A percentile compares a stretch with the other conserved stretches of the same genome.
These are phyloP conservation scores for Rachycentron canadum DNA, from an alignment of 2,797 vertebrate species.

Conservation along the genomic window DNA sequence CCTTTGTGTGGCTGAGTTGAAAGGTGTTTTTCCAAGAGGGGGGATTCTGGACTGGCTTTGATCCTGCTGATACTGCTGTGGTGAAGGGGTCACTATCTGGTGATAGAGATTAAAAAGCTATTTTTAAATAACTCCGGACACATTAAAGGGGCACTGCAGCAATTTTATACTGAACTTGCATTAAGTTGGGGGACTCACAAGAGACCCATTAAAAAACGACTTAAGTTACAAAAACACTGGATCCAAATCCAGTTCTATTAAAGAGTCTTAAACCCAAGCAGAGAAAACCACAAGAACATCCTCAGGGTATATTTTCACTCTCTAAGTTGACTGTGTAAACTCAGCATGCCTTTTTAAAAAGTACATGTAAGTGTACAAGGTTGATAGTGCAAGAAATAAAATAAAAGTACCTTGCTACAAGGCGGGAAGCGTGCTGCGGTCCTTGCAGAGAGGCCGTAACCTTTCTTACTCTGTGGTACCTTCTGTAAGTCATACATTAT, in stretches of 20 bases:
- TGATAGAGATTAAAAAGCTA: neutral
- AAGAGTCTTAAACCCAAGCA: no score
- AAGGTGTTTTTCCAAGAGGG: constrained; percentile 77
- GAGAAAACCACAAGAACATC: neutral
- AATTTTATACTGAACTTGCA: neutral
- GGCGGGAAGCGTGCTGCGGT: constrained; percentile 82
- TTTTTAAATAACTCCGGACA: neutral
- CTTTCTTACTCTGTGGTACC: constrained; percentile 85
- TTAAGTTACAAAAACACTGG: no score
- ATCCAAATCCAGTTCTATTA: no score
- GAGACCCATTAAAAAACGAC: no score
- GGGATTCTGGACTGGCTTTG: constrained; percentile 52
- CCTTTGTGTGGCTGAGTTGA: constrained; percentile 76
- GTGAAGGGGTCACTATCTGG: constrained; percentile 79
- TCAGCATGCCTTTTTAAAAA: neutral
- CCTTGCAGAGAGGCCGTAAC: constrained; percentile 87
- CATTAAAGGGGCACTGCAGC: neutral
- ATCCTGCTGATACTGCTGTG: constrained; percentile 82
- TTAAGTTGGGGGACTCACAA: neutral
- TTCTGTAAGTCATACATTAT: constrained; percentile 75
- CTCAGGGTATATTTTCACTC: neutral
- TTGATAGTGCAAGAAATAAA: no score
- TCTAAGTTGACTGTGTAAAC: neutral
- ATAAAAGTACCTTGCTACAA: constrained; percentile 52
- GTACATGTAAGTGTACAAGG: no score